Evolutionary conservation across 2,797 vertebrate genomes (phyloP).

Genomic region (Cuculus canorus): DNA sequence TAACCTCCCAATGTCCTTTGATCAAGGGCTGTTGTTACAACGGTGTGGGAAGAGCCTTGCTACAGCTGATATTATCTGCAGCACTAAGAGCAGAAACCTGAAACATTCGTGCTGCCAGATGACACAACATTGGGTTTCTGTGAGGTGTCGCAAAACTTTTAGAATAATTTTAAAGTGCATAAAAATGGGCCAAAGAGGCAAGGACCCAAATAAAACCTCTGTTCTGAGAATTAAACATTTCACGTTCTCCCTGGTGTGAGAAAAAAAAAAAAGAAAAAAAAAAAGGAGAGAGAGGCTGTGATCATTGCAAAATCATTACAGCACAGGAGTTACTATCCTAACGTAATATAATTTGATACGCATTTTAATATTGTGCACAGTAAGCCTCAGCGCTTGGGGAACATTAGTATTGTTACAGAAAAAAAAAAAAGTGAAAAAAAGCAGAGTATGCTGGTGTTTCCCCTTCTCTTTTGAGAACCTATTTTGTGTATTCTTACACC

Average conservation of each 20-base stretch:
- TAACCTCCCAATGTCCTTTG: slow-evolving; percentile 28
- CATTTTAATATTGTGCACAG: background rate
- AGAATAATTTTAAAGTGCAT: background rate
- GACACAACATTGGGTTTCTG: background rate
- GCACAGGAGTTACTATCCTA: background rate
- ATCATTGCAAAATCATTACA: background rate
- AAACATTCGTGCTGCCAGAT: background rate
- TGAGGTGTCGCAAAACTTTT: background rate
- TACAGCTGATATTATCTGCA: slow-evolving; percentile 19
- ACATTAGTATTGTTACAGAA: background rate
- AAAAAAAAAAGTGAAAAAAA: background rate
- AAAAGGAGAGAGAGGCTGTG: background rate
- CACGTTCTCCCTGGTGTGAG: background rate
- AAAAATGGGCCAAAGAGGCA: background rate
- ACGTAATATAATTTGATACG: background rate
- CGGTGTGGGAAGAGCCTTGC: background rate
- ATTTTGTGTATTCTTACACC: background rate
- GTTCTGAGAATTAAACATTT: background rate
- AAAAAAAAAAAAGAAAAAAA: background rate
- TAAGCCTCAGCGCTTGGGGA: background rate
- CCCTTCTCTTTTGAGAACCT: background rate
- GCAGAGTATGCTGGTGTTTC: background rate
- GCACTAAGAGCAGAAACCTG: background rate
- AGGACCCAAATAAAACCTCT: background rate
- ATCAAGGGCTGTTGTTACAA: background rate